Percentiles rank a stretch among this genome's conserved stretches.
These are phyloP conservation scores for Tachystola acroxantha DNA, from an alignment of 2,888 invertebrate species.

Conservation along the genomic window DNA sequence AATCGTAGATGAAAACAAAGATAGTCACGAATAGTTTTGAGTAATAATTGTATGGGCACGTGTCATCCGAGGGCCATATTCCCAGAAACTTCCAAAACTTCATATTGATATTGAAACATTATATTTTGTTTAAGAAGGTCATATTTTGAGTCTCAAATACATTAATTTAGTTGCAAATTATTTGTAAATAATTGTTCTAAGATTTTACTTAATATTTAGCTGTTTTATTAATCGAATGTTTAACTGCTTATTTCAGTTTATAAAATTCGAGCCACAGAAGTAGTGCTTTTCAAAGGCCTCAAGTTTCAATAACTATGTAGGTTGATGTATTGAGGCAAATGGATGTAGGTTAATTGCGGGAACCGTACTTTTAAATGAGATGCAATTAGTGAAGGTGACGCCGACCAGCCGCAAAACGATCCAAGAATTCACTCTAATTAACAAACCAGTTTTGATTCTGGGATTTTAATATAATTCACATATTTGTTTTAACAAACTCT, in stretches of 20 bases:
- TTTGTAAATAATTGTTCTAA: too few species aligned
- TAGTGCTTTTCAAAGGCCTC: neutral
- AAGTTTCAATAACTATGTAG: slow-evolving; percentile 1
- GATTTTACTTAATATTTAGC: too few species aligned
- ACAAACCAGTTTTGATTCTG: slow-evolving; percentile 18
- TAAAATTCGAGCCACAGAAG: too few species aligned
- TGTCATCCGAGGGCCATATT: slow-evolving; percentile 28
- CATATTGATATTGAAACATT: slow-evolving; percentile 41
- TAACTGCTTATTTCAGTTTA: too few species aligned
- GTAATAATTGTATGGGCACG: slow-evolving; percentile 27
- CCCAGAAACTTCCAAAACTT: slow-evolving; percentile 41
- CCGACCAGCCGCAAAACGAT: slow-evolving; percentile 34
- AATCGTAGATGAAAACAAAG: slow-evolving; percentile 28
- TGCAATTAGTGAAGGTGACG: slow-evolving; percentile 52
- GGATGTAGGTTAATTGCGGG: slow-evolving; percentile 55
- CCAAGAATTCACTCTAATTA: slow-evolving; percentile 46
- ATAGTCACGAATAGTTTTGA: slow-evolving; percentile 24
- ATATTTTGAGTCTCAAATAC: too few species aligned
- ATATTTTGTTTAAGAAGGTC: slow-evolving; percentile 26
- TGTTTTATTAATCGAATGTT: too few species aligned
- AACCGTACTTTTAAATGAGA: slow-evolving; percentile 47
- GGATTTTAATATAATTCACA: neutral
- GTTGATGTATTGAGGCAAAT: slow-evolving; percentile 14
- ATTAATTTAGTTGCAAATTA: too few species aligned
- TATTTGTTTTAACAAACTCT: too few species aligned